Evolutionary conservation across 2,113 vertebrate species (phyloP).

Genomic region (Passerina amoena): DNA sequence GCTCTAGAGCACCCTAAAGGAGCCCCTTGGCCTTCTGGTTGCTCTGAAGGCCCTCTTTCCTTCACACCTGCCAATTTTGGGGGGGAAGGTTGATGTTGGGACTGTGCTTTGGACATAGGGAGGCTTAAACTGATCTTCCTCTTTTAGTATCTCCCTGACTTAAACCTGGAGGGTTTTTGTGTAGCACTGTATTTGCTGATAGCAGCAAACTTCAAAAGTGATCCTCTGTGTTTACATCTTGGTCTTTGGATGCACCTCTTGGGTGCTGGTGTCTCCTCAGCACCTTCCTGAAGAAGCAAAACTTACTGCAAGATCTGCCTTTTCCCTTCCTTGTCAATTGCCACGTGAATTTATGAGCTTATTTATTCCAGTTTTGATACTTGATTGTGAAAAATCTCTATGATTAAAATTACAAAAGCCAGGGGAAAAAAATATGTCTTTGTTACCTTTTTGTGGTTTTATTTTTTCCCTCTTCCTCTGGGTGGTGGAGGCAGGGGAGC

Average conservation of each 20-base stretch:
- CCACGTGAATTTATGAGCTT: not conserved
- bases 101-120: not conserved
- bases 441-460: not conserved
- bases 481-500: not conserved
- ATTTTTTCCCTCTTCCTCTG: not conserved
- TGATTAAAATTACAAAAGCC: not conserved
- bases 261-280: not conserved
- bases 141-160: not conserved
- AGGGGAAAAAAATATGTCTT: fast-evolving
- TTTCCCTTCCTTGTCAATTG: not conserved
- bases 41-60: not conserved
- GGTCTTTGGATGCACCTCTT: not conserved
- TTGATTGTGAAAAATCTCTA: not conserved
- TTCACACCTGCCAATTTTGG: not conserved
- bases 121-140: not conserved
- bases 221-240: not conserved
- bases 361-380: not conserved
- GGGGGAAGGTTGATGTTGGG: not conserved
- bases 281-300: not conserved
- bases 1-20: not conserved
- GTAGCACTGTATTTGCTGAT: not conserved
- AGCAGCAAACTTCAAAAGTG: not conserved
- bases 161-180: not conserved
- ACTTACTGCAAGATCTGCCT: not conserved
- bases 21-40: not conserved